A percentile compares a stretch with the other conserved stretches of the same genome.
Evolutionary conservation across 2,888 invertebrate genomes (phyloP).

Genomic region (Magallana nippona): DNA sequence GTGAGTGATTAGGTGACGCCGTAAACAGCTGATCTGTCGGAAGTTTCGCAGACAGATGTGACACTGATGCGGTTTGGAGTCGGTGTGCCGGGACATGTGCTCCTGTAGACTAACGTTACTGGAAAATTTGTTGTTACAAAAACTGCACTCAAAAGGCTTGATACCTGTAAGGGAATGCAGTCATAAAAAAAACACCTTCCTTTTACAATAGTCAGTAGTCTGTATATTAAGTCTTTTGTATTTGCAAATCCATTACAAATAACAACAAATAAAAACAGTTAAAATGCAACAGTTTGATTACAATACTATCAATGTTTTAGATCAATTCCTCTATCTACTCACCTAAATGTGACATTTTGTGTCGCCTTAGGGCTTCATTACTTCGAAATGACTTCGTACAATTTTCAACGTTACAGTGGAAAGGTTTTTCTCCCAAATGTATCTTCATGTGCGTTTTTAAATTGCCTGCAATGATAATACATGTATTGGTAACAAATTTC

Average conservation of each 20-base stretch:
- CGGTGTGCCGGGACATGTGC: constrained; percentile 72
- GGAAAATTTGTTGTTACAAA: constrained; percentile 74
- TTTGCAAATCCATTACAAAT: too few species aligned
- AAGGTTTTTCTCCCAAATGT: constrained; percentile 72
- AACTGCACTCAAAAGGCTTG: constrained; percentile 75
- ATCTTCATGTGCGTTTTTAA: constrained; percentile 72
- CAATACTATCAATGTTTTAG: too few species aligned
- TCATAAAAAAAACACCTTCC: neutral
- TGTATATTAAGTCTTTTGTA: neutral
- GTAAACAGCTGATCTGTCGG: constrained; percentile 74
- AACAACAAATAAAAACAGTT: too few species aligned
- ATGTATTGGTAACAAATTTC: neutral
- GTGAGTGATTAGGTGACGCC: constrained; percentile 75
- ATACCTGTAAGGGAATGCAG: constrained; percentile 67
- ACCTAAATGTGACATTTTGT: constrained; percentile 74
- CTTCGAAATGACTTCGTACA: constrained; percentile 73
- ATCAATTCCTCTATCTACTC: constrained; percentile 31
- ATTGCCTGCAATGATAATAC: constrained; percentile 67
- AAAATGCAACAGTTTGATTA: too few species aligned
- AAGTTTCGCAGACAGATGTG: constrained; percentile 69
- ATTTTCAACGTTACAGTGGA: constrained; percentile 67
- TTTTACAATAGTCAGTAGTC: neutral
- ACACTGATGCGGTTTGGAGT: constrained; percentile 71
- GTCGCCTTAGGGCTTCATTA: constrained; percentile 72
- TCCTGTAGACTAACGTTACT: constrained; percentile 75